phyloP scores from a whole-genome alignment of 2,113 vertebrate species.

The Neogobius melanostomus region DNA sequence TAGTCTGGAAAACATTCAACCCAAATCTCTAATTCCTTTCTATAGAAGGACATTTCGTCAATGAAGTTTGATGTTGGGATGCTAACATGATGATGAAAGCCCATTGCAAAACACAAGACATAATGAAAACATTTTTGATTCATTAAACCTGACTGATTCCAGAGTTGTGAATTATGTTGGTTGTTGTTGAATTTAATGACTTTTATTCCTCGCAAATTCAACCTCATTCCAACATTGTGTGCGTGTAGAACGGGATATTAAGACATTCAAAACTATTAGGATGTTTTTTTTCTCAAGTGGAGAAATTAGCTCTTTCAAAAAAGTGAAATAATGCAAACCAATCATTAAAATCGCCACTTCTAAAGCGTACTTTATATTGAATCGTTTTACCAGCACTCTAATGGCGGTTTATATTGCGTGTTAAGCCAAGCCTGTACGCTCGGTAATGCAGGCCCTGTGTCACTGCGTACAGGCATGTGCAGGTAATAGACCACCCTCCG shows the following conservation, averaged over 20 bases:
- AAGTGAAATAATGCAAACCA: not conserved
- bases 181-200: no score
- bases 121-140: not conserved
- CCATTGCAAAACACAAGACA: not conserved
- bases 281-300: no score
- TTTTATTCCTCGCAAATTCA: no score
- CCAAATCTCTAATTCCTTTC: not conserved
- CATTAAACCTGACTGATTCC: no score
- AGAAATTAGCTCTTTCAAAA: no score
- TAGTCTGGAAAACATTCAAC: not conserved
- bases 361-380: not conserved
- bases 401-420: not conserved
- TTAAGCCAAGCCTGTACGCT: not conserved
- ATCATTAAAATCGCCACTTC: not conserved
- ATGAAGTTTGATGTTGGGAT: not conserved
- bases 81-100: not conserved
- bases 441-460: slow-evolving; percentile 4
- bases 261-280: no score
- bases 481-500: slow-evolving; percentile 61
- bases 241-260: no score
- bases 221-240: no score
- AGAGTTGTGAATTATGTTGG: no score
- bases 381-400: not conserved
- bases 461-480: slow-evolving; percentile 30
- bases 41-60: not conserved